Conservation (phyloP, 2,797 vertebrate genomes). For the Zalophus californianus region DNA sequence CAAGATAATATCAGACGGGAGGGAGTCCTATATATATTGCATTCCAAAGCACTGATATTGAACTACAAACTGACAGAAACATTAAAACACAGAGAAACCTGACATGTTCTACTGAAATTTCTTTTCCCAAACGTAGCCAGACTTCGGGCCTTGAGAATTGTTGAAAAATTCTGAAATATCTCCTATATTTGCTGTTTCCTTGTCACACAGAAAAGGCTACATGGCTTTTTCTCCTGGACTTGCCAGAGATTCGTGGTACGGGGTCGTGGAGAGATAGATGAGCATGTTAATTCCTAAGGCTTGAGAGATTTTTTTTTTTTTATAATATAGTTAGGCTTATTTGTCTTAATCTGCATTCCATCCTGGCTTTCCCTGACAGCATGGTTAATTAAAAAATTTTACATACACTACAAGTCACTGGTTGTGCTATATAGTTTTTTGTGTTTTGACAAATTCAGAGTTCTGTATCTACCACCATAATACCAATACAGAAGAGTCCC, state of each 20-base stretch:
- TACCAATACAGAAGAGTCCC: background rate
- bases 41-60: background rate
- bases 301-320: background rate
- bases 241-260: background rate
- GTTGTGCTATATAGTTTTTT: background rate
- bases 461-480: background rate
- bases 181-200: background rate
- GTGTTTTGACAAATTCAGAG: background rate
- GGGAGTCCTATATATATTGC: background rate
- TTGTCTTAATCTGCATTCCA: background rate
- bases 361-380: background rate
- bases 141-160: background rate
- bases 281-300: slow-evolving; percentile 54
- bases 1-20: background rate
- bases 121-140: slow-evolving; percentile 11
- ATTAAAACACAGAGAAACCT: background rate
- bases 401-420: background rate
- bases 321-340: background rate
- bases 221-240: slow-evolving; percentile 40
- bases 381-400: background rate
- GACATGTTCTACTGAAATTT: background rate
- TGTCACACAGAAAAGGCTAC: slow-evolving; percentile 47
- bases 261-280: background rate
- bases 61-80: slow-evolving; percentile 62
- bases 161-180: slow-evolving; percentile 50